Conservation (phyloP, 1,140 invertebrate genomes). For the Drusus annulatus region DNA sequence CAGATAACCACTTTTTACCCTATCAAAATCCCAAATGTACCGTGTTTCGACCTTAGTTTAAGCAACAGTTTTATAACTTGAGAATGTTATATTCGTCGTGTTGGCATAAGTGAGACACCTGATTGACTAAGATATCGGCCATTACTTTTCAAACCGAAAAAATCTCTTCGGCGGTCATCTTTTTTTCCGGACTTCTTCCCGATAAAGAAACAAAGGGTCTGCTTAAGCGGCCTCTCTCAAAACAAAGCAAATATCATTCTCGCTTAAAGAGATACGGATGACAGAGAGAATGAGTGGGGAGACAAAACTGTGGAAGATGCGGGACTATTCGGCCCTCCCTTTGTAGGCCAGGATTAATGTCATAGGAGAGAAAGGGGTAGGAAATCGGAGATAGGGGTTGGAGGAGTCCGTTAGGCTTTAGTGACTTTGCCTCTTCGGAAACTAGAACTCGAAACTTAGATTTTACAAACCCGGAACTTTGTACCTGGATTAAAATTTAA, state of each 20-base stretch:
- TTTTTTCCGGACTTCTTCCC: too few species aligned
- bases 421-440: conserved; percentile 28
- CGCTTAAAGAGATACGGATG: conserved; percentile 27
- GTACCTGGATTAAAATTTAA: conserved; percentile 1
- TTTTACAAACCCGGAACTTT: not conserved
- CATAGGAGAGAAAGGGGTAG: not conserved
- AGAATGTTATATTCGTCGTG: too few species aligned
- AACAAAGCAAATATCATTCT: conserved; percentile 23
- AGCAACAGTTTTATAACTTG: too few species aligned
- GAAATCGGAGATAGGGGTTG: not conserved
- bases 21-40: too few species aligned
- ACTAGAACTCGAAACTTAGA: conserved; percentile 19
- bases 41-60: too few species aligned
- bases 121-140: too few species aligned
- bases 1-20: too few species aligned
- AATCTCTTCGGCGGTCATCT: too few species aligned
- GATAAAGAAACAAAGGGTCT: too few species aligned
- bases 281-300: conserved; percentile 18
- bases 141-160: too few species aligned
- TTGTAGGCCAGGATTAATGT: conserved; percentile 18
- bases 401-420: conserved; percentile 1
- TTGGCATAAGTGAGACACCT: too few species aligned
- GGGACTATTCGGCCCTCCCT: conserved; percentile 14
- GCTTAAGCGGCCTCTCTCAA: not conserved
- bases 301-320: conserved; percentile 29